A percentile compares a stretch with the other conserved stretches of the same genome.
phyloP scores from a whole-genome alignment of 2,113 vertebrate genomes.

The Leptocoma aspasia region DNA sequence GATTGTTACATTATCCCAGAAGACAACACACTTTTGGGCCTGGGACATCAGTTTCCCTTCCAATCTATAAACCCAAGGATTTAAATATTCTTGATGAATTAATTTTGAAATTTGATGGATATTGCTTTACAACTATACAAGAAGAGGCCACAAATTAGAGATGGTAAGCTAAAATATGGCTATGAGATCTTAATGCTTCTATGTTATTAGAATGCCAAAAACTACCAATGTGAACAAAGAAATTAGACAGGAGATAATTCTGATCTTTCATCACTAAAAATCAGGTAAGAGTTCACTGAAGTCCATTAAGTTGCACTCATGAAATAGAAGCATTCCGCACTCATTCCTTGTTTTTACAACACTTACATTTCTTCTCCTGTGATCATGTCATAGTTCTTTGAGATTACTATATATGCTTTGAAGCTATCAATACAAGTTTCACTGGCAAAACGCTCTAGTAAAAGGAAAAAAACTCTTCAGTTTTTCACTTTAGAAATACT shows the following conservation, averaged over 20 bases:
- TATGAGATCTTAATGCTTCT: conserved; percentile 4
- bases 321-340: background rate
- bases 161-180: background rate
- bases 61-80: background rate
- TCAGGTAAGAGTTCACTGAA: background rate
- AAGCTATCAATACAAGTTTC: background rate
- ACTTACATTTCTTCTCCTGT: background rate
- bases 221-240: background rate
- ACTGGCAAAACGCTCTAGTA: background rate
- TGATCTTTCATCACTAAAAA: background rate
- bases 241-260: background rate
- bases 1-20: background rate
- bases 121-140: background rate
- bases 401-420: background rate
- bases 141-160: background rate
- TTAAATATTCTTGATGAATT: conserved; percentile 5
- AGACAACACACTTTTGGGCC: background rate
- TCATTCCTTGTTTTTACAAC: background rate
- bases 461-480: background rate
- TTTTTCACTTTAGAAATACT: background rate
- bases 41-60: background rate
- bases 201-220: background rate
- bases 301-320: background rate
- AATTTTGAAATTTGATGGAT: conserved; percentile 8
- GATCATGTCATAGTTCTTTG: background rate